Evolutionary conservation across 1,140 invertebrate genomes (phyloP).

Genomic region (Lordiphosa collinella): DNA sequence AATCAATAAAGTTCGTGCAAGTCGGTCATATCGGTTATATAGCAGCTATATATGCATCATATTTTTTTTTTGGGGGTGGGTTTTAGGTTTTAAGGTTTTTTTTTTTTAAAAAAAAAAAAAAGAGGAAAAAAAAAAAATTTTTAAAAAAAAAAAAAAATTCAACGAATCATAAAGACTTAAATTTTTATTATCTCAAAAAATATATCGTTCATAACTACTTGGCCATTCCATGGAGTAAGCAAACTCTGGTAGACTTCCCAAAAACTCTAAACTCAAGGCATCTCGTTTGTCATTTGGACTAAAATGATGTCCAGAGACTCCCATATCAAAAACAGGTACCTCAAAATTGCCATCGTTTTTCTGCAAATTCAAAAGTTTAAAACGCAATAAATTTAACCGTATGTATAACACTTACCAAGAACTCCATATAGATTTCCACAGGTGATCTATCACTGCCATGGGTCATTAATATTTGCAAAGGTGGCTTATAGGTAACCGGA

Average conservation of each 20-base stretch:
- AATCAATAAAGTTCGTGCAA: too few species aligned
- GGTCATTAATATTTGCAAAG: slow-evolving; percentile 78
- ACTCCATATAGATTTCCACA: slow-evolving; percentile 65
- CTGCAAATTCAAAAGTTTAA: slow-evolving; percentile 61
- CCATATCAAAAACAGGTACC: slow-evolving; percentile 42
- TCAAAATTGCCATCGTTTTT: slow-evolving; percentile 77
- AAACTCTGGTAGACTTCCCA: slow-evolving; percentile 27
- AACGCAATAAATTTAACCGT: not conserved
- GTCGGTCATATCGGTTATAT: too few species aligned
- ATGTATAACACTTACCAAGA: slow-evolving; percentile 60
- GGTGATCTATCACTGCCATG: slow-evolving; percentile 65
- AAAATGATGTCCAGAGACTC: slow-evolving; percentile 33
- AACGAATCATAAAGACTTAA: too few species aligned
- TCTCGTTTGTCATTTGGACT: slow-evolving; percentile 28
- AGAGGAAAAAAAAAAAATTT: too few species aligned
- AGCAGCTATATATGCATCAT: too few species aligned
- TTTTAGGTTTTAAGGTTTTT: too few species aligned
- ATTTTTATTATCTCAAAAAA: too few species aligned
- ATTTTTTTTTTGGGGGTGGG: too few species aligned
- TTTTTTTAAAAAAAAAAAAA: too few species aligned
- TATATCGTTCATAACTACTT: slow-evolving; percentile 38
- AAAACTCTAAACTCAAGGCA: slow-evolving; percentile 7
- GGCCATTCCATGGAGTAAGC: slow-evolving; percentile 38
- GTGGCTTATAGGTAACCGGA: slow-evolving; percentile 13
- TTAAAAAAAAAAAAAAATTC: too few species aligned